Evolutionary conservation across 2,888 invertebrate species (phyloP).

Genomic region (Sericinus montela): DNA sequence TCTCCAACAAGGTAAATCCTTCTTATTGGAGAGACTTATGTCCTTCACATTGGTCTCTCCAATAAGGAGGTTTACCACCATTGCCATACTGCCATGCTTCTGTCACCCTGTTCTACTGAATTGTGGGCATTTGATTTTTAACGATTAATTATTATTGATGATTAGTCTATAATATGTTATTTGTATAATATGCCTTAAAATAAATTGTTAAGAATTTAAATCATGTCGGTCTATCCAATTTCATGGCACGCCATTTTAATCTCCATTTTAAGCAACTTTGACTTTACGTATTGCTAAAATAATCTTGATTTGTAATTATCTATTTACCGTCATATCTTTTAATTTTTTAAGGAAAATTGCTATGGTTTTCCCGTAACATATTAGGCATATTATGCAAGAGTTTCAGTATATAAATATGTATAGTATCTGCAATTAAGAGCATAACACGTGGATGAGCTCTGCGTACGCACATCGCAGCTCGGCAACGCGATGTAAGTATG

Average conservation of each 20-base stretch:
- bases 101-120: no score
- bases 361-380: conserved; percentile 22
- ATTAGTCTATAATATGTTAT: no score
- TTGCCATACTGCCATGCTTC: no score
- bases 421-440: conserved; percentile 29
- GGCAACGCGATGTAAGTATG: conserved; percentile 59
- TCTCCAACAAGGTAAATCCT: no score
- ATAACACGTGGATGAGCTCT: conserved; percentile 44
- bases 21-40: no score
- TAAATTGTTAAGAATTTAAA: no score
- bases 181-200: no score
- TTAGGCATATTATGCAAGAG: conserved; percentile 40
- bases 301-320: conserved; percentile 14
- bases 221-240: no score
- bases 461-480: conserved; percentile 51
- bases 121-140: no score
- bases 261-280: background rate
- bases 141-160: conserved; percentile 62
- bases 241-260: no score
- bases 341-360: conserved; percentile 15
- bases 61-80: no score
- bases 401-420: conserved; percentile 38
- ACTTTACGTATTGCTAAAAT: conserved; percentile 10
- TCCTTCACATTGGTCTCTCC: no score
- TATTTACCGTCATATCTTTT: conserved; percentile 16